A percentile compares a stretch with the other conserved stretches of the same genome.
Evolutionary conservation across 2,113 vertebrate genomes (phyloP).

Genomic region (Tenebrosternarchus preto): DNA sequence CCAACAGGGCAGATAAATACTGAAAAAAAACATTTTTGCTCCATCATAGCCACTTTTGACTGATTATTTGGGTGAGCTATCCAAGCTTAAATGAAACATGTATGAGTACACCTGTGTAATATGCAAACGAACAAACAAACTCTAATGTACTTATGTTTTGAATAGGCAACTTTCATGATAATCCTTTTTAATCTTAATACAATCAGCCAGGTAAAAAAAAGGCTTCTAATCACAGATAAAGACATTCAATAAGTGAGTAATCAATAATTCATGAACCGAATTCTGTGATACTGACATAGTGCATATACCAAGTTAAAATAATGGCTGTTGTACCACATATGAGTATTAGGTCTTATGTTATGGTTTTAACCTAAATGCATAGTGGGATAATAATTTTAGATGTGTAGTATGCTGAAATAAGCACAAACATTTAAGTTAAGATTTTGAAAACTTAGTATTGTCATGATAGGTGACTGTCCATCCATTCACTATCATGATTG

Average conservation of each 20-base stretch:
- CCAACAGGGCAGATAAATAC: slow-evolving; percentile 65
- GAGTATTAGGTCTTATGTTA: not conserved
- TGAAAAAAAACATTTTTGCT: slow-evolving; percentile 66
- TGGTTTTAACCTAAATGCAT: not conserved
- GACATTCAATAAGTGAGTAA: slow-evolving; percentile 12
- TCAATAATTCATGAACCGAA: not conserved
- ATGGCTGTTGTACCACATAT: not conserved
- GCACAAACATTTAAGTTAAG: not conserved
- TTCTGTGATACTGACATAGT: not conserved
- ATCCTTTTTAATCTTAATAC: not conserved
- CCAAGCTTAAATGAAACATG: slow-evolving; percentile 7
- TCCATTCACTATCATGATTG: not conserved
- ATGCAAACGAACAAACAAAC: slow-evolving; percentile 31
- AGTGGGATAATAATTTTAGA: not conserved
- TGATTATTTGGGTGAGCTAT: slow-evolving; percentile 57
- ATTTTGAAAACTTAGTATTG: not conserved
- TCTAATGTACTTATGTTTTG: slow-evolving; percentile 25
- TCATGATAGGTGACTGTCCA: not conserved
- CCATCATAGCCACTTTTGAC: too few species aligned
- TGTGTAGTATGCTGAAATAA: not conserved
- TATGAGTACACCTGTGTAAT: slow-evolving; percentile 55
- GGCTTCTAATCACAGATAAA: slow-evolving; percentile 4
- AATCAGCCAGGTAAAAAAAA: not conserved
- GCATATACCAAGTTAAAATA: not conserved
- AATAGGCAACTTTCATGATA: slow-evolving; percentile 15